Percentiles rank a stretch among this genome's conserved stretches.
phyloP scores from a whole-genome alignment of 2,113 vertebrate genomes.

The Lasiurus borealis region DNA sequence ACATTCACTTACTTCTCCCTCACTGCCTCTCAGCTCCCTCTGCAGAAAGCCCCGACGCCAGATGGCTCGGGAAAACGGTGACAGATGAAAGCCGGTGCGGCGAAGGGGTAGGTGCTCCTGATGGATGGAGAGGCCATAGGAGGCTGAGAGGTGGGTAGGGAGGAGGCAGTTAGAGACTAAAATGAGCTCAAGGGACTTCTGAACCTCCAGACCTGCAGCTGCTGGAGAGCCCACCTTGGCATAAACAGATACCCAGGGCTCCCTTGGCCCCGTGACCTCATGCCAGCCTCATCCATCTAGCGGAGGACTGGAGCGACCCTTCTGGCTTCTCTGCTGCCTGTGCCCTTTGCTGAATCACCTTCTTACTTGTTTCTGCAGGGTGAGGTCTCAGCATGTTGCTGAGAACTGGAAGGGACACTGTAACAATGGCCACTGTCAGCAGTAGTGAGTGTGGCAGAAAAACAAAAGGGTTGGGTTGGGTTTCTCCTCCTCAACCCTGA shows the following conservation, averaged over 20 bases:
- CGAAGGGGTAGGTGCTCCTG: background rate
- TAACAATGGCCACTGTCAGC: background rate
- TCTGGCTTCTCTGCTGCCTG: background rate
- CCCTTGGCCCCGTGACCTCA: background rate
- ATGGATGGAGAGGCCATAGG: background rate
- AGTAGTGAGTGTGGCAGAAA: background rate
- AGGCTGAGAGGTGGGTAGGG: background rate
- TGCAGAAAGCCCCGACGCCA: background rate
- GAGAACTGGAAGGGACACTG: background rate
- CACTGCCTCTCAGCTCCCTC: background rate
- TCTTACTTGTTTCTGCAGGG: background rate
- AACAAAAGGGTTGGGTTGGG: background rate
- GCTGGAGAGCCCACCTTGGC: background rate
- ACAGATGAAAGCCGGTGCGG: background rate
- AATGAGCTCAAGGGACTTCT: background rate
- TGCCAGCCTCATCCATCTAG: constrained; percentile 17
- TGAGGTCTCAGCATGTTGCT: background rate
- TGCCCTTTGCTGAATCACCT: background rate
- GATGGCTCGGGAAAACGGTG: background rate
- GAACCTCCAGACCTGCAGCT: background rate
- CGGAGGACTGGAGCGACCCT: background rate
- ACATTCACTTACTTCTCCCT: background rate
- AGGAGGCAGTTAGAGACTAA: background rate
- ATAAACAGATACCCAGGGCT: background rate
- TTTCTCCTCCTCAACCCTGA: background rate